Evolutionary conservation across 2,888 invertebrate species (phyloP), one percentile per base, ranked within the genome.

Genomic region (Cerastis rubricosa): DNA sequence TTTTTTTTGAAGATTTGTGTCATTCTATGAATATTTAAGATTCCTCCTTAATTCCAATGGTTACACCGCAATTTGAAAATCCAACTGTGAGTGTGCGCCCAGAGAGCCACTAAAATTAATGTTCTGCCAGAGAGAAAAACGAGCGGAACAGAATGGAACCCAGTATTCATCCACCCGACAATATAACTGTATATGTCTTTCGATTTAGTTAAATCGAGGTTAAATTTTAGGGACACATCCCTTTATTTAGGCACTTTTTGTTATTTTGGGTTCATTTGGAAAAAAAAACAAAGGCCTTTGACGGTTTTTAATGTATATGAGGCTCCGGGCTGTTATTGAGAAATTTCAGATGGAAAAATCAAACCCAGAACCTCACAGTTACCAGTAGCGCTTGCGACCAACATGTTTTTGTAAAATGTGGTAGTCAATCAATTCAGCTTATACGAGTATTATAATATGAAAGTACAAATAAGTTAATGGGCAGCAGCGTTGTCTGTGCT

Each of bases 121-220:
- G 96, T 95, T 94, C 95, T 95, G 96, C 94, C 95, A 94, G 93
- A 91, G 93, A 95, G 96, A 96, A 96, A 96, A 96, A 96, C 95
- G 96, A 95, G 93, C 93, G 92, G 89, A 91, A 92, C 93, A 90
- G 89, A 90, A 91, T 91, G 85, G 84, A 78, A 87, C 86, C 88
- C 86, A 84, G 82, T 89, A 89, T 89, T 88, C 89, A 91, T 91
- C 90, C 90, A 90, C 88, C 90, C 88, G 89, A 81, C 90, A 87
- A 87, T 90, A 82, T 78, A 76, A 71, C 68, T 80, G 71, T 82
- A 81, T 83, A 88, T 80, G 76, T 83, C 87, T 89, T 85, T 83
- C 87, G 87, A 87, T 91, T 90, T 87, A 88, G 87, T 93, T 90
- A 90, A 90, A 92, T 91, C 89, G 89, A 91, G 91, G 92, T 91